Base-by-base conservation (phyloP, 2,113 vertebrate species). In the Psittacara wagleri region DNA sequence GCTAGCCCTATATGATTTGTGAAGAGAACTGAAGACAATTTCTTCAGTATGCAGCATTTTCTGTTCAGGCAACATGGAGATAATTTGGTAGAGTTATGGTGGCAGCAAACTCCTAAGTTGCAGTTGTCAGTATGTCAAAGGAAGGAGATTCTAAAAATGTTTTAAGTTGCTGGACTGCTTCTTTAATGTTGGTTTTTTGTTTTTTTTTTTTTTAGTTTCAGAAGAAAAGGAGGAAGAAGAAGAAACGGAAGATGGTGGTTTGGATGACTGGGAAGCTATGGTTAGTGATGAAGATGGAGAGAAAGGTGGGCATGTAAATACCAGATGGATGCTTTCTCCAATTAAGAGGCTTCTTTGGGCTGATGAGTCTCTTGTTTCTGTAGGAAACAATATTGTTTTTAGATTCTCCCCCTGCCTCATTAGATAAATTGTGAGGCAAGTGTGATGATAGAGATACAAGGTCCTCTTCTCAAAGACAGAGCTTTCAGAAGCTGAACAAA, bases 261-360 rank as follows among this genome's bases (percentile, higher is more conserved):
- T 99, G 57, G 99, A 99, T 96, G 98, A 99, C 96, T 99, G 99
- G 99, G 99, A 99, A 98, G 99, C 99, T 73, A 99, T 99, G 97
- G 98, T 98, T 97, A 99, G 99, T 63, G 99, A 99, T 61, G 99
- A 99, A 94, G 99, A 99, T 73, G 96, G 80, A 96, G 98, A 98
- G 76, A 97, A 98, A 97, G 98, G 98, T 98, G 49, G 91, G 84
- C 92, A 69, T 29, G 18, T 83, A 77, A 91, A 94, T 84, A 93
- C 17, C 25, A 84, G 44, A n/a, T 2, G 2, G 48, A 27, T 76
- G 4, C 5, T 41, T 83, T 62, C 57, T 79, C 52, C 63, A 43
- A 13, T 54, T 10, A 62, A 85, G 59, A 41, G 18, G 20, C 55
- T 90, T 76, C 48, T 91, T 74, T 24, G 43, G 35, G 13, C 61